Conservation (phyloP, 2,113 vertebrate genomes). For the Paramisgurnus dabryanus region DNA sequence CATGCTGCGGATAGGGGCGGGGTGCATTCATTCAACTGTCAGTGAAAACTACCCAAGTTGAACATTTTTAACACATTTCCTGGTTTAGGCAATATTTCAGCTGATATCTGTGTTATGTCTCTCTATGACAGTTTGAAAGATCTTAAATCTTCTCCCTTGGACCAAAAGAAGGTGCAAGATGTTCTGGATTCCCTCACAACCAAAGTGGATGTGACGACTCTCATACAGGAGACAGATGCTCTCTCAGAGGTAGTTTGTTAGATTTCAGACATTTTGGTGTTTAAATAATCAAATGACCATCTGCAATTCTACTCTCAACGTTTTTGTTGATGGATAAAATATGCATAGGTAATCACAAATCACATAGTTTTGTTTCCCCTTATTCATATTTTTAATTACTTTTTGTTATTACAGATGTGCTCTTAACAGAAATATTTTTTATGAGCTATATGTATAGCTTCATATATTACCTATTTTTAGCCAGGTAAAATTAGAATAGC, state of each 20-base stretch:
- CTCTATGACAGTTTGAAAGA: conserved; percentile 77
- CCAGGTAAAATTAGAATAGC: background rate
- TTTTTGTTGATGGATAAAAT: conserved; percentile 8
- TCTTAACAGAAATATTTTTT: background rate
- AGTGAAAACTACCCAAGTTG: background rate
- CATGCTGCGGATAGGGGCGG: no score
- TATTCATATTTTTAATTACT: background rate
- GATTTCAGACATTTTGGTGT: background rate
- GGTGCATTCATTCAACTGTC: no score
- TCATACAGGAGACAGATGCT: conserved; percentile 78
- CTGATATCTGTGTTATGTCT: background rate
- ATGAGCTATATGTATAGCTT: background rate
- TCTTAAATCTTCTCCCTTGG: conserved; percentile 71
- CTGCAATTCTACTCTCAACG: background rate
- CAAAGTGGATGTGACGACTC: conserved; percentile 68
- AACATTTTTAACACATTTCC: background rate
- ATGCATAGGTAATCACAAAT: background rate
- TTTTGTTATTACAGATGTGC: background rate
- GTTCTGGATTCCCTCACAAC: conserved; percentile 71
- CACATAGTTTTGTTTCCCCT: background rate
- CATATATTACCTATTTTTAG: background rate
- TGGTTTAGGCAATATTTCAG: background rate
- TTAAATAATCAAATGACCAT: background rate
- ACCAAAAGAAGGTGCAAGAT: conserved; percentile 80
- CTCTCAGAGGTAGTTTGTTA: conserved; percentile 79